Conservation (phyloP, 2,113 vertebrate species). For the Rousettus leschenaultii region DNA sequence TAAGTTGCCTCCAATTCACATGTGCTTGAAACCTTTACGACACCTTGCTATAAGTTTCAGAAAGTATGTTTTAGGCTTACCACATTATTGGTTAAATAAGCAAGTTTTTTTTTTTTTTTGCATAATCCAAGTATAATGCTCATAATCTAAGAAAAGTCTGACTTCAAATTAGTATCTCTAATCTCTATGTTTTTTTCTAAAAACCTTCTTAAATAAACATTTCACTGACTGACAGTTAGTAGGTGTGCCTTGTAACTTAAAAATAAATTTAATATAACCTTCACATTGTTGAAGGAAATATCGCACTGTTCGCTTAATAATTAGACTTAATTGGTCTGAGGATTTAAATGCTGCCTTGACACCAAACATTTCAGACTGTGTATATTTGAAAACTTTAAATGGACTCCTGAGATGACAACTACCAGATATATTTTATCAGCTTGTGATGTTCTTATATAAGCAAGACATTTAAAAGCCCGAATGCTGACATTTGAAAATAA, state of each 20-base stretch:
- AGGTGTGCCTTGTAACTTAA: conserved; percentile 77
- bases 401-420: conserved; percentile 20
- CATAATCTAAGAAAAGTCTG: conserved; percentile 16
- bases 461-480: neutral
- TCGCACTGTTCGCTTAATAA: conserved; percentile 78
- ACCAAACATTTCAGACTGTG: conserved; percentile 72
- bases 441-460: neutral
- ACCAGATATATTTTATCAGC: conserved; percentile 29
- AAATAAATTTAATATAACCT: conserved; percentile 73
- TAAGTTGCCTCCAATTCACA: neutral
- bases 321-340: conserved; percentile 76
- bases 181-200: conserved; percentile 27
- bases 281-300: conserved; percentile 70
- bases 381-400: conserved; percentile 46
- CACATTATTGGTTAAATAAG: neutral
- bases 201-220: conserved; percentile 67
- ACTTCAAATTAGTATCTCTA: neutral
- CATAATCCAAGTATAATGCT: neutral
- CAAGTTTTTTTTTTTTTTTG: neutral
- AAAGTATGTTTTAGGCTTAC: neutral
- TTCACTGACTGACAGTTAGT: conserved; percentile 78
- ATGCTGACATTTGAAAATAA: conserved; percentile 19
- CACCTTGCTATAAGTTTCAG: neutral
- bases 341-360: conserved; percentile 71
- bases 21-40: neutral